phyloP scores from a whole-genome alignment of 1,140 invertebrate genomes.

The Drosophila melanogaster region DNA sequence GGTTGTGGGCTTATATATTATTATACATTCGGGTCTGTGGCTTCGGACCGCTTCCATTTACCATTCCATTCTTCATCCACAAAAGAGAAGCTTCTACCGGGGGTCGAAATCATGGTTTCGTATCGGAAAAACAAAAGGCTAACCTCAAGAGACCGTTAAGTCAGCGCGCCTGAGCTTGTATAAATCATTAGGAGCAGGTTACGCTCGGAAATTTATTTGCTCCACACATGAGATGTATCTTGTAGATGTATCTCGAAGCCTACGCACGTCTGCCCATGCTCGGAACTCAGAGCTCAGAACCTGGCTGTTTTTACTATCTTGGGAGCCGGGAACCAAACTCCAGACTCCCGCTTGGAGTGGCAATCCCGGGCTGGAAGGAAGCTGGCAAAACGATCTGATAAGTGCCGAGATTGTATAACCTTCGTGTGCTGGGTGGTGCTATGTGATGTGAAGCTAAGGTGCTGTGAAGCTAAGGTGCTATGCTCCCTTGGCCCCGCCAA shows the following conservation, averaged over 20 bases:
- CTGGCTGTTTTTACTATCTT: conserved; percentile 16
- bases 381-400: conserved; percentile 77
- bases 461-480: neutral
- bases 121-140: conserved; percentile 52
- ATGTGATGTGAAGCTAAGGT: neutral
- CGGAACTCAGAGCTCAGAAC: conserved; percentile 66
- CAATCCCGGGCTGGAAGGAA: conserved; percentile 52
- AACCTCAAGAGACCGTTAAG: conserved; percentile 71
- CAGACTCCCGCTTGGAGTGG: no score
- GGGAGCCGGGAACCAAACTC: neutral
- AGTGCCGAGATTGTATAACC: conserved; percentile 80
- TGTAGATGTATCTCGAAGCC: conserved; percentile 67
- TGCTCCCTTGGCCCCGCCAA: conserved; percentile 22
- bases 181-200: conserved; percentile 80
- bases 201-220: conserved; percentile 73
- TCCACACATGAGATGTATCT: conserved; percentile 79
- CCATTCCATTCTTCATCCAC: conserved; percentile 36
- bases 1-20: conserved; percentile 25
- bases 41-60: conserved; percentile 40
- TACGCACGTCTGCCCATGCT: conserved; percentile 75
- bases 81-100: conserved; percentile 54
- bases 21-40: conserved; percentile 32
- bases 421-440: conserved; percentile 50
- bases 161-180: conserved; percentile 48
- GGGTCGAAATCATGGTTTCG: conserved; percentile 25